A percentile compares a stretch with the other conserved stretches of the same genome.
Conservation (phyloP, 2,888 invertebrate species). For the Tipula vernalis region DNA sequence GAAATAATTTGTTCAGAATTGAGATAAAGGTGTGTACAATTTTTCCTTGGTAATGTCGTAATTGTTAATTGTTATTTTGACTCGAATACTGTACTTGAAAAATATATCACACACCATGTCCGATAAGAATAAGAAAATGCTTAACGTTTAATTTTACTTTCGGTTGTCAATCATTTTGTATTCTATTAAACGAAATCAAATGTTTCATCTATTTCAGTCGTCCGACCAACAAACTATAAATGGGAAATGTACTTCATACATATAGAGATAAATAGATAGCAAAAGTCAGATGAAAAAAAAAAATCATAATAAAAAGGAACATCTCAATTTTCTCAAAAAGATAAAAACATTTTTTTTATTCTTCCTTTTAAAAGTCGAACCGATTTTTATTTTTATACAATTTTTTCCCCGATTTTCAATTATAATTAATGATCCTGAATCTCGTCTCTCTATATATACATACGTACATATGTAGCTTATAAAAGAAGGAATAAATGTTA, state of each 20-base stretch:
- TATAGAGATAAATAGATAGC: not conserved
- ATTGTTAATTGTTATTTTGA: no score
- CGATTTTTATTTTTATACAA: conserved; percentile 5
- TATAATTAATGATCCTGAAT: conserved; percentile 9
- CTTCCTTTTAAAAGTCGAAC: conserved; percentile 7
- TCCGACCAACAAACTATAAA: not conserved
- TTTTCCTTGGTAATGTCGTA: no score
- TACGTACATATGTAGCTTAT: not conserved
- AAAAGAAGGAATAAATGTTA: not conserved
- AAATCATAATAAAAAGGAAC: not conserved
- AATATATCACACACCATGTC: not conserved
- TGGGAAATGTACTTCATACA: not conserved
- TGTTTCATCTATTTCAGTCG: not conserved
- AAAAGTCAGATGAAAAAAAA: conserved; percentile 6
- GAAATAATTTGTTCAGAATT: not conserved
- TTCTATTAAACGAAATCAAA: not conserved
- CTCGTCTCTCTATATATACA: not conserved
- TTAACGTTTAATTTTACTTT: not conserved
- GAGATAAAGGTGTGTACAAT: no score
- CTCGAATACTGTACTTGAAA: no score
- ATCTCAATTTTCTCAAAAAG: conserved; percentile 8
- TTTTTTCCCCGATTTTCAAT: conserved; percentile 10
- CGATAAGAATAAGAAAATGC: not conserved
- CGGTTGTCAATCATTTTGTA: not conserved
- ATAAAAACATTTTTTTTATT: not conserved